Evolutionary conservation across 2,797 vertebrate species (phyloP), one percentile per base, ranked within the genome.

Genomic region (Crenichthys baileyi): DNA sequence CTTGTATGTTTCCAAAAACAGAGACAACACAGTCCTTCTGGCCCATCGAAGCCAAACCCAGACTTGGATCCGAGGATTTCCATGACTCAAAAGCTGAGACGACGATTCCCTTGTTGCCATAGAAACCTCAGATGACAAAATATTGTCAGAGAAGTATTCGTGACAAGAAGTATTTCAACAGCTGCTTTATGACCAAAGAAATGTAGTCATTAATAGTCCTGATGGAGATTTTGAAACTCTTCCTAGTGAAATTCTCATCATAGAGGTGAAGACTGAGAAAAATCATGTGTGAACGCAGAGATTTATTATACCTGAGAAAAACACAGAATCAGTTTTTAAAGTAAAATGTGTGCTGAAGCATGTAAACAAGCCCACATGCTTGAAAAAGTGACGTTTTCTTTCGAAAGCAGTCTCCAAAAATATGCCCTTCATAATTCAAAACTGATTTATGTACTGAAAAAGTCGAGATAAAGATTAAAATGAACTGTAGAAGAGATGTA

Each of bases 71-170:
- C 72, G 75, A 88, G 75, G 87, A 85, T 91, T 92, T 89, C 93
- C 87, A 93, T 93, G 90, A 93, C 89, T 89, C 86, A 89, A 89
- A 81, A 73, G 76, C 87, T 90, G 87, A 83, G 89, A 92, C 83
- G 85, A 87, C 89, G 89, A 93, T 90, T 88, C 85, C 83, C 75
- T 79, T 91, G 92, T 94, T 92, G 83, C 92, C 78, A 91, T 91
- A 71, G 87, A 92, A 72, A 74, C 58, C 77, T 85, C 78, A 79
- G 78, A 92, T 92, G 88, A 92, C 90, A 87, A 93, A 93, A 93
- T 92, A 93, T 91, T 93, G 91, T 91, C 83, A 90, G 89, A 79
- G 81, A 88, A 89, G 83, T 89, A 90, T 90, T 90, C 75, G 72
- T 85, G 89, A 90, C 87, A 88, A n/a, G n/a, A 91, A 93, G 89